Evolutionary conservation across 64 coral and sea anemone genomes (phyloP), one percentile per base, ranked within the genome.

Genomic region (Montipora efflorescens): DNA sequence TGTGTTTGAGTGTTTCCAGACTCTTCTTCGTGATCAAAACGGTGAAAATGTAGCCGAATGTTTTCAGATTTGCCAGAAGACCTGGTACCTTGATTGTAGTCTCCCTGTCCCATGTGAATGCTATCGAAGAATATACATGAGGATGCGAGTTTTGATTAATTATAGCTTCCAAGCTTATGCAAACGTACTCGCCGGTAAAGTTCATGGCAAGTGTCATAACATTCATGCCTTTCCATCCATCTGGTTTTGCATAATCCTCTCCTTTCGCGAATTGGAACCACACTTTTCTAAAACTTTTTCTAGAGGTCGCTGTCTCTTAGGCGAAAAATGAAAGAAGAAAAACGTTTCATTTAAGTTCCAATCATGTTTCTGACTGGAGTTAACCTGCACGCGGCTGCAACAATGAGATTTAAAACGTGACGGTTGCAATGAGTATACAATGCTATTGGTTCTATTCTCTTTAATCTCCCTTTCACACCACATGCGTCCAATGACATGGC

Each of bases 31-130:
- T 76, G 53, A 76, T 83, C 25, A 83, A 80, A 92, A 92, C 75
- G 53, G 90, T 92, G 79, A 92, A 25, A 25, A 25, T 25, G 23
- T 0, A 25, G 23, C 23, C 23, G 23, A 25, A 25, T 25, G 23
- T 25, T 25, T 25, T 25, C 23, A 25, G 23, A 25, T 25, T 25
- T 25, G 23, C 23, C 23, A 25, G 23, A 25, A 25, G 23, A 25
- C 23, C 23, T 84, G 84, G 90, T 92, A 80, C 81, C 90, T 92
- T 92, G 36, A 73, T 92, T 84, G 14, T 77, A 77, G 90, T 92
- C 81, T 86, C 90, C 75, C 90, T 85, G 25, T 84, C 90, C 90
- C 80, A 85, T 61, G 80, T 61, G 59, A 92, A 92, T 14, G 77
- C 50, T 79, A 87, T 16, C 44, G 83, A 87, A 4, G 22, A 47